Conservation (phyloP, 1,140 invertebrate genomes). For the Riptortus pedestris region DNA sequence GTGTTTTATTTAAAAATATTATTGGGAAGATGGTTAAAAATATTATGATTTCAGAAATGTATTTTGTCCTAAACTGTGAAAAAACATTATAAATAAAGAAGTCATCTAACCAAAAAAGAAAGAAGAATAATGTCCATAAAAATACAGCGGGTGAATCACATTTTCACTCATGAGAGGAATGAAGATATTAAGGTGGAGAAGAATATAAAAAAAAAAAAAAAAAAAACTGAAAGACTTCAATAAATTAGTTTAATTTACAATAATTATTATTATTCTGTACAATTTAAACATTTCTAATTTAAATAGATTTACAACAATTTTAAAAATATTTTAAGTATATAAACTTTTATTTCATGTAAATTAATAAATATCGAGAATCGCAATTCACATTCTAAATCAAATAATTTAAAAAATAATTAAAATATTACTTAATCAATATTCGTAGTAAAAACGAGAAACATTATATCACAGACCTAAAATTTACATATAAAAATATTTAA, state of each 20-base stretch:
- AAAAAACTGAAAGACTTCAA: neutral
- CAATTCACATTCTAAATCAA: neutral
- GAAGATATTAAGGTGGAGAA: too few species aligned
- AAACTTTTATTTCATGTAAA: neutral
- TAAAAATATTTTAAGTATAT: constrained; percentile 15
- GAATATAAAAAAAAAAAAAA: too few species aligned
- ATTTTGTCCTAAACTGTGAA: too few species aligned
- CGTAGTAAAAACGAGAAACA: constrained; percentile 6
- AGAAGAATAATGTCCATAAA: too few species aligned
- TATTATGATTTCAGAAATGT: too few species aligned
- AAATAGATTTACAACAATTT: constrained; percentile 8
- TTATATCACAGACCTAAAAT: constrained; percentile 19
- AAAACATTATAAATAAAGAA: too few species aligned
- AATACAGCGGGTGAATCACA: too few species aligned
- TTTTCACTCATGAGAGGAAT: too few species aligned
- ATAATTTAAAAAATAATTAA: neutral
- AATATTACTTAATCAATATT: neutral
- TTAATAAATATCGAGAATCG: neutral
- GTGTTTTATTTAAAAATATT: too few species aligned
- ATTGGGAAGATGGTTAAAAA: too few species aligned
- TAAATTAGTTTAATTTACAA: constrained; percentile 17
- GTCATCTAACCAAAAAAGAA: too few species aligned
- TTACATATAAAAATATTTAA: constrained; percentile 18
- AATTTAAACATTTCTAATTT: constrained; percentile 6
- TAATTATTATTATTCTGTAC: constrained; percentile 2